Evolutionary conservation across 1,140 invertebrate genomes (phyloP), one percentile per base, ranked within the genome.

Genomic region (Drosophila cardini): DNA sequence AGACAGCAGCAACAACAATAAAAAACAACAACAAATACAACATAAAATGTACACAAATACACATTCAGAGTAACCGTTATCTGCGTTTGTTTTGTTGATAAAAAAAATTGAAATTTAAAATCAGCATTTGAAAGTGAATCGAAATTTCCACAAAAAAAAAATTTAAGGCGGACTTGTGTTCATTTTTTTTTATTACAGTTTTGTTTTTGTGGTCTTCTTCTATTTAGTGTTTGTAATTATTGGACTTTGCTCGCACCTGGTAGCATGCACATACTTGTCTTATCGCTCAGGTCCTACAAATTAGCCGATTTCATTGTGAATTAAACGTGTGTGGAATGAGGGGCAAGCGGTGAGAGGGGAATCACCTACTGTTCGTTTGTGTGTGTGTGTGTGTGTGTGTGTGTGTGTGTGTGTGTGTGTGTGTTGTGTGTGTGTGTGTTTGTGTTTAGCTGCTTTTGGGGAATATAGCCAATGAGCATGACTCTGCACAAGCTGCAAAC

Each of bases 231-330:
- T 40, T 71, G 36, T 60, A 43, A 42, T 40, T 9, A 15, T 55
- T 70, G 68, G 42, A 71, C 68, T 71, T 71, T 64, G 67, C 8
- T 10, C 68, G n/a, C 30, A 62, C 58, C 50, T 63, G 50, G 18
- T 32, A 57, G n/a, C 48, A n/a, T 21, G 32, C 21, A 4, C 21
- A 26, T 38, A 43, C 3, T 11, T 4, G 53, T 42, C 32, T 70
- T 70, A 70, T 70, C 68, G 48, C 50, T 8, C 40, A 56, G 21
- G 50, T 64, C 60, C 60, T 55, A 63, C 18, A 63, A 63, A 55
- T 70, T 57, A 48, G 36, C 30, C 10, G 30, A 36, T 45, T 53
- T 32, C 11, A 61, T 42, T 60, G 18, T 60, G 61, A 63, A 63
- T 53, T 21, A 16, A 55, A 55, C 32, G 52, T 55, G 52, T 18